Evolutionary conservation across 1,140 invertebrate species (phyloP), one percentile per base, ranked within the genome.

Genomic region (Papilio polytes): DNA sequence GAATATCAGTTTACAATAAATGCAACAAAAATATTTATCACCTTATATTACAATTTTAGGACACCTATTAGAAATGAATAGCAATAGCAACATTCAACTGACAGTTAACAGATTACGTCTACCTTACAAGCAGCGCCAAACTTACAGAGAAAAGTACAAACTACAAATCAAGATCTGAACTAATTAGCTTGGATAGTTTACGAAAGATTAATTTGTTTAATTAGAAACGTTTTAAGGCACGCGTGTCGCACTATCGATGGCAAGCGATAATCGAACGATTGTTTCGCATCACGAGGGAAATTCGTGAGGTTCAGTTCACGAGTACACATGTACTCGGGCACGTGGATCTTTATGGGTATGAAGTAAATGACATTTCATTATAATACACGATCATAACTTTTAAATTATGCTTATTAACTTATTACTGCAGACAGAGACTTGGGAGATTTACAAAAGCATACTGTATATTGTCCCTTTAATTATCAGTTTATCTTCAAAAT

Each of bases 261-360:
- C 53, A 31, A 41, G 51, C 53, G 76, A 78, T 78, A 78, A 78
- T 51, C 22, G 15, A 78, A 59, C 76, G 76, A 78, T 78, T 59
- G 76, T 78, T 78, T 78, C 76, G 76, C 76, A 78, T 56, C 76
- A 78, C 76, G 76, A 78, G 76, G 76, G 76, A 78, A 78, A 59
- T 78, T 78, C 76, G 76, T 78, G 76, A 15, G 51, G 53, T 56
- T 59, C 51, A 8, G 6, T 56, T n/a, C 31, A 26, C 26, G 18
- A 36, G 76, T 78, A 20, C 76, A 78, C 76, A 51, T 76, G 74
- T 20, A 76, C 74, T 76, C 76, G n/a, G 74, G 13, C 74, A 76
- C 74, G 74, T 76, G 74, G 74, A 76, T 46, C 20, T 76, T 76
- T 48, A 51, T 46, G 74, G 22, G 0, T 70, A 70, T 10, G 56